Evolutionary conservation across 2,797 vertebrate genomes (phyloP).

Genomic region (Artibeus lituratus): DNA sequence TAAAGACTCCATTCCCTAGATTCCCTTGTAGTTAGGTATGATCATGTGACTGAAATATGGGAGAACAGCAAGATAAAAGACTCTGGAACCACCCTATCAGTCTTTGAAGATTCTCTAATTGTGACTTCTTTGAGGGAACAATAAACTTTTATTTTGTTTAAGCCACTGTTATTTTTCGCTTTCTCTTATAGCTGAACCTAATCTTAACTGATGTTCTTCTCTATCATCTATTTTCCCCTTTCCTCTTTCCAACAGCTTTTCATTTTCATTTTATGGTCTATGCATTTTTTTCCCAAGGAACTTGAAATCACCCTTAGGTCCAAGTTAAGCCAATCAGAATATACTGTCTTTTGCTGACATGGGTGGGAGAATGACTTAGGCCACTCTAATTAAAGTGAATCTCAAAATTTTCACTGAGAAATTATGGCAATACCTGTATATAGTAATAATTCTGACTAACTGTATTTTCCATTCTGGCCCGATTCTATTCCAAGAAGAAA

Average conservation of each 20-base stretch:
- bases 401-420: constrained; percentile 24
- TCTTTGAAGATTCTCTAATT: not conserved
- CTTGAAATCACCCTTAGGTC: constrained; percentile 7
- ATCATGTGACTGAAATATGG: not conserved
- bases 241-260: not conserved
- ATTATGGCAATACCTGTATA: not conserved
- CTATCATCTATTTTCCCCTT: not conserved
- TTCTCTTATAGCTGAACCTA: not conserved
- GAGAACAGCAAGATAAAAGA: not conserved
- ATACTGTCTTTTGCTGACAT: not conserved
- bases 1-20: not conserved
- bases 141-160: not conserved
- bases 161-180: not conserved
- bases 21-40: not conserved
- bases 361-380: not conserved
- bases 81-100: not conserved
- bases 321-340: not conserved
- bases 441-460: not conserved
- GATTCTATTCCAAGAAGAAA: not conserved
- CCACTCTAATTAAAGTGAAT: not conserved
- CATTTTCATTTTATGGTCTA: not conserved
- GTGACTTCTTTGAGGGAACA: not conserved
- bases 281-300: not conserved
- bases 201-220: not conserved
- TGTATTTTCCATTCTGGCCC: not conserved